A percentile compares a stretch with the other conserved stretches of the same genome.
Conservation (phyloP, 2,797 vertebrate genomes). For the Cyclopterus lumpus region DNA sequence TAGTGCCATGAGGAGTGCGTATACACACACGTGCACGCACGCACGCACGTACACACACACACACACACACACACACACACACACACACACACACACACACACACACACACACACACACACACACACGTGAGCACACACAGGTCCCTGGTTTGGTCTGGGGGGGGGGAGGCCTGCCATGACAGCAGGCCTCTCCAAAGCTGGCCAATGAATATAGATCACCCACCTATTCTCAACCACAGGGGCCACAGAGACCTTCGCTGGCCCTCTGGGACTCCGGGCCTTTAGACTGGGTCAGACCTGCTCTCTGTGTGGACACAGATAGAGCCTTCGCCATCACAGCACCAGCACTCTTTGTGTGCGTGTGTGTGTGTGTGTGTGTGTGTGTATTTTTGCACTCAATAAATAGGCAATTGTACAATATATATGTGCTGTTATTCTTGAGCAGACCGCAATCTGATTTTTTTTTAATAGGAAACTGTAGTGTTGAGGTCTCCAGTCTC, state of each 20-base stretch:
- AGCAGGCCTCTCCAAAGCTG: constrained; percentile 74
- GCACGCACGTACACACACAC: constrained; percentile 42
- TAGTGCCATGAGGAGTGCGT: constrained; percentile 70
- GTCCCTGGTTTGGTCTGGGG: constrained; percentile 62
- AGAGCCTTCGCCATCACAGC: constrained; percentile 42
- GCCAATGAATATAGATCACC: constrained; percentile 84
- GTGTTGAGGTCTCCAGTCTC: constrained; percentile 5
- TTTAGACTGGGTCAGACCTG: constrained; percentile 61
- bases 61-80: constrained; percentile 35
- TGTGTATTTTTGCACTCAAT: constrained; percentile 20
- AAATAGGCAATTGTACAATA: constrained; percentile 7
- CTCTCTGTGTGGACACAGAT: constrained; percentile 61
- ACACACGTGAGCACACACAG: constrained; percentile 40
- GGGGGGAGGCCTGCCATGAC: constrained; percentile 78
- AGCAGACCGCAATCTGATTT: constrained; percentile 4
- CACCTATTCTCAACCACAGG: constrained; percentile 71
- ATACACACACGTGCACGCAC: constrained; percentile 37
- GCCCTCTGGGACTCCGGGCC: constrained; percentile 70
- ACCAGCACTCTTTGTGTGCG: constrained; percentile 19
- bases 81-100: constrained; percentile 39
- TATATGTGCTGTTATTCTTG: constrained; percentile 12
- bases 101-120: constrained; percentile 39
- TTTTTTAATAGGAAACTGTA: not conserved
- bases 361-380: constrained; percentile 1
- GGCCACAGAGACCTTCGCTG: constrained; percentile 60